A percentile compares a stretch with the other conserved stretches of the same genome.
Evolutionary conservation across 1,140 invertebrate species (phyloP).

Genomic region (Micrasema longulum): DNA sequence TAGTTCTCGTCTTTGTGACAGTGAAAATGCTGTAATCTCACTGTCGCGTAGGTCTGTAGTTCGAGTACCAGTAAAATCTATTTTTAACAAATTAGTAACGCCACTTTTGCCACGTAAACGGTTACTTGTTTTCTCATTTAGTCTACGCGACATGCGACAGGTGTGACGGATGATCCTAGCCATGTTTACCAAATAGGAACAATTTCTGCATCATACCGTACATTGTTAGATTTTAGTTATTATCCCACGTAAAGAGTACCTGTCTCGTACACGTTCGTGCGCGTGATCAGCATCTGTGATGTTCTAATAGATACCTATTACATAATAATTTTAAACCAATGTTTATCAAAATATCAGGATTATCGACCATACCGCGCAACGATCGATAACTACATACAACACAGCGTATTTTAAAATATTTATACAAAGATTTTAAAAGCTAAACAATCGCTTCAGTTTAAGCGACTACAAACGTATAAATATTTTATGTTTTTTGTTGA

Average conservation of each 20-base stretch:
- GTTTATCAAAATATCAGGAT: too few species aligned
- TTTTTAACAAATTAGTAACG: slow-evolving; percentile 8
- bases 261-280: too few species aligned
- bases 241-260: neutral
- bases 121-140: slow-evolving; percentile 22
- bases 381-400: too few species aligned
- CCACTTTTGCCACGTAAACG: neutral
- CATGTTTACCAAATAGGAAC: neutral
- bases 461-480: too few species aligned
- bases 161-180: neutral
- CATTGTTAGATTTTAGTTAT: neutral
- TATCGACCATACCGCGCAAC: too few species aligned
- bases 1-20: neutral
- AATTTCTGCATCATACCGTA: neutral
- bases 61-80: neutral
- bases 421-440: too few species aligned
- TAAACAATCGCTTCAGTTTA: too few species aligned
- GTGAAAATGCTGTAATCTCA: slow-evolving; percentile 8
- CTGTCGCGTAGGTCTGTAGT: neutral
- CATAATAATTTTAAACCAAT: too few species aligned
- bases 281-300: neutral
- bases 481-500: too few species aligned
- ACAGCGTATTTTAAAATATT: too few species aligned
- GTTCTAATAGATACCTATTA: too few species aligned
- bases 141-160: slow-evolving; percentile 5